Conservation (phyloP, 2,797 vertebrate genomes). For the Chrosomus eos region DNA sequence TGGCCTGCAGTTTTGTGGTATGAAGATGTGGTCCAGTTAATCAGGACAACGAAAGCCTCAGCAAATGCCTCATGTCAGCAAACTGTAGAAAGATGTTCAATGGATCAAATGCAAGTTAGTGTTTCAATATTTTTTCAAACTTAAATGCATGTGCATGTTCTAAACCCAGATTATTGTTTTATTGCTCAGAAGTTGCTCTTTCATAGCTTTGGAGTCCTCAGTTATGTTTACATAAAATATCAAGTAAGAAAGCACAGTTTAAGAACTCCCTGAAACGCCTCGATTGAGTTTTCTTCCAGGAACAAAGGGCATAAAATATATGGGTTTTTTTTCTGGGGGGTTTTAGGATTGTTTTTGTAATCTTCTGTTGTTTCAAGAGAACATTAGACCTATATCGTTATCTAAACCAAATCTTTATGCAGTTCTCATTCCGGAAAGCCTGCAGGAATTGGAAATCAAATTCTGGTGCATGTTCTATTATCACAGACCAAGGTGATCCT, state of each 20-base stretch:
- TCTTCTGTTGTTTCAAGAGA: neutral
- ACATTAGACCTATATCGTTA: neutral
- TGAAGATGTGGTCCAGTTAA: slow-evolving; percentile 10
- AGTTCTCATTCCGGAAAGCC: neutral
- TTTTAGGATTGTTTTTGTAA: neutral
- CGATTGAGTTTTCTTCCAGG: no score
- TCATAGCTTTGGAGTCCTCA: neutral
- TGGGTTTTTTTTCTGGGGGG: neutral
- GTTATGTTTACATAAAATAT: neutral
- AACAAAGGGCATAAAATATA: no score
- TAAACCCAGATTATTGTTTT: neutral
- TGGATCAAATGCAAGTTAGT: neutral
- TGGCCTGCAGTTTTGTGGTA: slow-evolving; percentile 46
- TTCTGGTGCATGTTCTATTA: slow-evolving; percentile 11
- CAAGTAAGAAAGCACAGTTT: no score
- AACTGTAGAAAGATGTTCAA: neutral
- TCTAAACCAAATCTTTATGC: neutral
- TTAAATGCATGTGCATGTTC: neutral
- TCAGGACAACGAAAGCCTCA: slow-evolving; percentile 2
- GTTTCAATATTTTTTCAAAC: neutral
- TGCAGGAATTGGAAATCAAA: slow-evolving; percentile 40
- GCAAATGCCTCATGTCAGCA: neutral
- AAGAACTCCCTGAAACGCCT: no score
- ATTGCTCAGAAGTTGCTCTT: neutral
- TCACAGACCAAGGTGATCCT: slow-evolving; percentile 31